Evolutionary conservation across 2,888 invertebrate genomes (phyloP), one percentile per base, ranked within the genome.

Genomic region (Drosophila cracens): DNA sequence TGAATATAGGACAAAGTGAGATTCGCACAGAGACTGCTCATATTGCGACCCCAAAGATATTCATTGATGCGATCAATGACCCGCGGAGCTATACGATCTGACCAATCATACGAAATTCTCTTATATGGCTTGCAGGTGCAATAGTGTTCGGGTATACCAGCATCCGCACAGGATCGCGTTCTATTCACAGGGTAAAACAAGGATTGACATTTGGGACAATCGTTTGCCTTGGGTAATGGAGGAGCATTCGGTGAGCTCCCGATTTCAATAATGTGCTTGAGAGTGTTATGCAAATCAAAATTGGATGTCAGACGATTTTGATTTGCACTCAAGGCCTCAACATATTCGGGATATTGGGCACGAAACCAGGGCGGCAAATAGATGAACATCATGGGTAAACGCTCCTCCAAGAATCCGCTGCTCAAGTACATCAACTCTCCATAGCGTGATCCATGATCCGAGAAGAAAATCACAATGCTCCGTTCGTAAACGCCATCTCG

Each of bases 401-500:
- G 94, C 83, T 96, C 96, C 86, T 97, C 97, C 80, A 96, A 94
- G 94, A 95, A 96, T 0, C 96, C 96, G 51, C 95, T 94, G 62
- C 94, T 93, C 5, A 95, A 94, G 48, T 94, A 92, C 18, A 96
- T 94, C 48, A 95, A 94, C n/a, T 94, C 93, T 0, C 97, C 97
- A 90, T 95, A 96, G 5, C 97, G 94, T 83, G 96, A 94, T 0
- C 97, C 97, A 81, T 97, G 96, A 87, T 96, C 96, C 81, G 96
- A 96, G 66, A 97, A 93, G 79, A 96, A 95, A 62, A 96, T 93
- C 0, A 97, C 92, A 82, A 96, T 94, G 13, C 95, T 95, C 58
- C 95, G 95, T 40, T 95, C 94, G 18, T 95, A 83, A 2, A 95
- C 93, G 0, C 95, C 95, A 0, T 94, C 94, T 21, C 93, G 93